These are phyloP conservation scores for Pygoscelis antarcticus DNA, from an alignment of 2,113 vertebrate genomes.

Conservation along the genomic window DNA sequence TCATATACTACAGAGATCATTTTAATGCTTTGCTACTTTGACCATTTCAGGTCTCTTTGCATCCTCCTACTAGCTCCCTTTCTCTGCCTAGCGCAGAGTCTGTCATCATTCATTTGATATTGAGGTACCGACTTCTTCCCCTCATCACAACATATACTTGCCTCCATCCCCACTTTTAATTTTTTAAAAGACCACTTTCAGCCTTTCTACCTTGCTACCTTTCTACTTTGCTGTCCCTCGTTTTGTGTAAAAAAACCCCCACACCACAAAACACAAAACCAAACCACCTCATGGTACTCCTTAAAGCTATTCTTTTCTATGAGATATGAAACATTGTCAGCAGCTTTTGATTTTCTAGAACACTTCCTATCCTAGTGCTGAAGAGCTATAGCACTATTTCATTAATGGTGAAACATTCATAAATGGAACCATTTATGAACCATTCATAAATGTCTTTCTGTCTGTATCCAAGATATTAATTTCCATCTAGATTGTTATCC, in stretches of 20 bases:
- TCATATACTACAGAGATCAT: background rate
- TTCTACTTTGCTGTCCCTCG: background rate
- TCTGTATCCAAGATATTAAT: background rate
- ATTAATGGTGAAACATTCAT: background rate
- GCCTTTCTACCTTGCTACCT: background rate
- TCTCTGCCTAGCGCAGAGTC: background rate
- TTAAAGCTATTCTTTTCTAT: background rate
- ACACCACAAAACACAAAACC: background rate
- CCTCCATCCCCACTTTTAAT: background rate
- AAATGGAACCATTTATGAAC: too few species aligned
- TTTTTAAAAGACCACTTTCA: background rate
- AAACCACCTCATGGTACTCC: background rate
- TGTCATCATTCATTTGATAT: background rate
- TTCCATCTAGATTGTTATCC: background rate
- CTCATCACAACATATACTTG: background rate
- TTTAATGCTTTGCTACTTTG: background rate
- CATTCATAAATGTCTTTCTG: background rate
- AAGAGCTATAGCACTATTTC: background rate
- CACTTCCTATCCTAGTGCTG: background rate
- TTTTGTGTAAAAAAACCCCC: background rate
- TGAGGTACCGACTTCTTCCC: background rate
- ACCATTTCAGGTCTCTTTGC: background rate
- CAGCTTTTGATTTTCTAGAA: background rate
- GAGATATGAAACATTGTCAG: background rate
- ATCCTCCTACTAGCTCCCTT: background rate